Conservation (phyloP, 2,113 vertebrate genomes). For the Anser cygnoides region DNA sequence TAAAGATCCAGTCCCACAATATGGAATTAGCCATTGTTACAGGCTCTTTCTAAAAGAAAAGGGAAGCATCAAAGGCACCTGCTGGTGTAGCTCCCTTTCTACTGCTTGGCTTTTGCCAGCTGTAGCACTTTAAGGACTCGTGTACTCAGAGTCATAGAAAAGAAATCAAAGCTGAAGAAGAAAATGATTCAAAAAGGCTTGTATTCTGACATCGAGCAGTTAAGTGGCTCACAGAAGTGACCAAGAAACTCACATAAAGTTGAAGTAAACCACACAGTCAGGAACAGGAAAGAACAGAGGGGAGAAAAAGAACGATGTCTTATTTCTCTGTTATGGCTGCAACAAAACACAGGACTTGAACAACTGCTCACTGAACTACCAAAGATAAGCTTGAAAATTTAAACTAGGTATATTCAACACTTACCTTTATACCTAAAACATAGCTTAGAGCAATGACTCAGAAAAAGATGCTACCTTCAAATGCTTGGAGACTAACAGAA, state of each 20-base stretch:
- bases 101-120: neutral
- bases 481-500: neutral
- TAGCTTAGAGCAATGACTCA: neutral
- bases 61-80: neutral
- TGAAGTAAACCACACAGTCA: neutral
- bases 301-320: neutral
- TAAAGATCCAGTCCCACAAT: neutral
- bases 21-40: neutral
- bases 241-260: neutral
- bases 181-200: neutral
- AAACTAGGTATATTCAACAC: neutral
- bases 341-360: rapidly evolving
- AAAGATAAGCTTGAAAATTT: neutral
- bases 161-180: neutral
- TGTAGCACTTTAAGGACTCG: rapidly evolving
- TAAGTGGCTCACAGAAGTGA: neutral
- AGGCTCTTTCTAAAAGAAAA: neutral
- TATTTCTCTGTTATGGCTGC: neutral
- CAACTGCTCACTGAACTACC: neutral
- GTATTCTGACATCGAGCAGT: neutral
- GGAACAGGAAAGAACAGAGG: neutral
- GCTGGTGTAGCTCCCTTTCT: neutral
- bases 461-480: neutral
- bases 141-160: neutral
- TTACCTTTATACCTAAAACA: neutral